These are phyloP conservation scores for Seriola dumerili DNA, from an alignment of 2,113 vertebrate genomes.

Conservation along the genomic window DNA sequence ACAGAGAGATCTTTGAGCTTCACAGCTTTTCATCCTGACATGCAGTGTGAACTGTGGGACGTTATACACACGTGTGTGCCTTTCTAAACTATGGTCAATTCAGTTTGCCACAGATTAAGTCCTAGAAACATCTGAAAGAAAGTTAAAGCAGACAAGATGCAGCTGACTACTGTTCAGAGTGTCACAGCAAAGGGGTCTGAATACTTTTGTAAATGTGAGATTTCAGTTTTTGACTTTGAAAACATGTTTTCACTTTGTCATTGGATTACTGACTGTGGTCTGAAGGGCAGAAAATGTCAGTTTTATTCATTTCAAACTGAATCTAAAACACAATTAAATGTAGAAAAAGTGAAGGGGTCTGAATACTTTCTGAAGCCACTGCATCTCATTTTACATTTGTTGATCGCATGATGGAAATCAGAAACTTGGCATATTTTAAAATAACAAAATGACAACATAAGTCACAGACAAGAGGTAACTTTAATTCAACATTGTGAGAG, in stretches of 20 bases:
- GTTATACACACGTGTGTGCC: neutral
- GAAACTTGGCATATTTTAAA: neutral
- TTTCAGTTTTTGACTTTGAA: neutral
- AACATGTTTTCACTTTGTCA: neutral
- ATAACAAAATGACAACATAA: slow-evolving; percentile 65
- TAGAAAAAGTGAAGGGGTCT: neutral
- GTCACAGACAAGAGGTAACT: slow-evolving; percentile 99
- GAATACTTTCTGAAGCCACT: neutral
- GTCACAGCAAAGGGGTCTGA: neutral
- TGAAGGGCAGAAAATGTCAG: neutral
- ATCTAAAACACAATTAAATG: neutral
- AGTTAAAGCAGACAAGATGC: neutral
- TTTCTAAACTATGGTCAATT: neutral
- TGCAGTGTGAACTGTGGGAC: neutral
- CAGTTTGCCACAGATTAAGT: neutral
- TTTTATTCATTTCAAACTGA: neutral
- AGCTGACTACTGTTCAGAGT: neutral
- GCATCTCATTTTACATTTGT: neutral
- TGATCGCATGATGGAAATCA: neutral
- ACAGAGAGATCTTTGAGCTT: no score
- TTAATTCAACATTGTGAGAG: slow-evolving; percentile 99
- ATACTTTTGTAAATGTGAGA: neutral
- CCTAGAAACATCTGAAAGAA: neutral
- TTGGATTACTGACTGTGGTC: neutral
- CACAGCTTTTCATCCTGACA: neutral